phyloP scores from a whole-genome alignment of 2,797 vertebrate species.

The Arctocebus calabarensis region DNA sequence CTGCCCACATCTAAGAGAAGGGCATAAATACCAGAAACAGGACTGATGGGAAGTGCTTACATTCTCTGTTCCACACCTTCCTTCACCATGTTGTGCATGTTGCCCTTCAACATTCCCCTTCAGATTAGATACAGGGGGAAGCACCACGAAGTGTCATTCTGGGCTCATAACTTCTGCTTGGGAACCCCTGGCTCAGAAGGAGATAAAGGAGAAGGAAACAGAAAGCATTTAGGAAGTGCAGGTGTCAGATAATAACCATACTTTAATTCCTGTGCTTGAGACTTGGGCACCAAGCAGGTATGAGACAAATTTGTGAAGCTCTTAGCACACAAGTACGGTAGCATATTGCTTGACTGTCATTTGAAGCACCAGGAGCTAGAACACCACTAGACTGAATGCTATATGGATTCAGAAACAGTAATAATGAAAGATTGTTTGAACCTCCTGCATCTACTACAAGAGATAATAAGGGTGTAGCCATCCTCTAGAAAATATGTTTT shows the following conservation, averaged over 20 bases:
- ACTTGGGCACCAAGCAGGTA: not conserved
- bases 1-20: not conserved
- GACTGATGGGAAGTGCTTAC: not conserved
- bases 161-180: not conserved
- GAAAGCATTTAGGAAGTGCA: not conserved
- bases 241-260: not conserved
- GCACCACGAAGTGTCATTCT: not conserved
- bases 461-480: not conserved
- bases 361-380: not conserved
- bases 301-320: not conserved
- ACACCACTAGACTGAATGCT: not conserved
- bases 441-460: not conserved
- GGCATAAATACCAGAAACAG: not conserved
- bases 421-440: not conserved
- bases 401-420: not conserved
- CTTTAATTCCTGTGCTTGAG: constrained; percentile 6
- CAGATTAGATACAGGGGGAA: not conserved
- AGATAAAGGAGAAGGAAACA: not conserved
- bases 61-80: not conserved
- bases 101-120: not conserved
- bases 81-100: not conserved
- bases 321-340: not conserved
- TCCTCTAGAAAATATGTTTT: not conserved
- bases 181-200: not conserved
- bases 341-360: not conserved